Evolutionary conservation across 2,797 vertebrate species (phyloP), one percentile per base, ranked within the genome.

Genomic region (Hoplostethus atlanticus): DNA sequence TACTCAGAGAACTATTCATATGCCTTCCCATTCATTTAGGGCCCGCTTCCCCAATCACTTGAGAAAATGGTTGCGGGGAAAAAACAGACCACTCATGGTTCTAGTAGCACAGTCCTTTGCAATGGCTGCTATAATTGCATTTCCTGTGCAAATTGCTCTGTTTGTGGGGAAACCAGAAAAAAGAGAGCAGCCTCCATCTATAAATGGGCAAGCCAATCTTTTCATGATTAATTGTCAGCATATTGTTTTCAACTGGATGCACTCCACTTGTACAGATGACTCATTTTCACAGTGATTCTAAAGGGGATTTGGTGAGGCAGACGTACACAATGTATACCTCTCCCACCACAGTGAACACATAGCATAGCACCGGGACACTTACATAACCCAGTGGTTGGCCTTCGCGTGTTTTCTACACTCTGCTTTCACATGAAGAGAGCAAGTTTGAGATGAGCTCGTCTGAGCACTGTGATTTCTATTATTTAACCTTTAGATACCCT

Each of bases 41-140:
- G 77, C 87, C 80, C 71, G 76, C 89, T 92, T 89, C 84, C 83
- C 86, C 87, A 92, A 93, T 94, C 93, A 94, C 93, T 94, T 92
- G 91, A 93, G 90, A 89, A 92, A 93, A 92, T 92, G 86, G 86
- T 76, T 77, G 83, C 84, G 80, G 87, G 84, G 78, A 89, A 91
- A 89, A 91, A 90, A 38, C 34, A 90, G 91, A 77, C 73, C 89
- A 90, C 89, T 92, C 64, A 61, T 85, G 84, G 84, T 44, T 91
- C 84, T 88, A 92, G 87, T 89, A 87, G 87, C 75, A 55, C 62
- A 64, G 77, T 82, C 86, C 84, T 71, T 85, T 84, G 80, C 87
- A 84, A 72, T 68, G 73, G 76, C 76, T 83, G 81, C 87, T 84
- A 71, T 93, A 91, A 92, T 93, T 91, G 86, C 91, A 89, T 91